A percentile compares a stretch with the other conserved stretches of the same genome.
phyloP scores from a whole-genome alignment of 2,797 vertebrate species.

The Dryobates pubescens region DNA sequence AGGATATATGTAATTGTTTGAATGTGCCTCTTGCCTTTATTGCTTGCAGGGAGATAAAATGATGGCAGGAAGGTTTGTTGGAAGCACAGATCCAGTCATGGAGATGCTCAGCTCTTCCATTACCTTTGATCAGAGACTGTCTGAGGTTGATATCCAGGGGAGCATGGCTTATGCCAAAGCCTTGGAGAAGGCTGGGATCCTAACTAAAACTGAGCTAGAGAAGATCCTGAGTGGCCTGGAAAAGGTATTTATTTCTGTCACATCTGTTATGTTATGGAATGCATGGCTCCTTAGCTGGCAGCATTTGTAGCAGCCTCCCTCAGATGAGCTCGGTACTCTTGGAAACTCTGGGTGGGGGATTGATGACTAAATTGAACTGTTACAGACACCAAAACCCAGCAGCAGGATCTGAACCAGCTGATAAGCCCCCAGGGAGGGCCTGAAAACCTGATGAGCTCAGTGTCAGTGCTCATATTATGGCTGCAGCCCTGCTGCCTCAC shows the following conservation, averaged over 20 bases:
- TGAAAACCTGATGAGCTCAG: background rate
- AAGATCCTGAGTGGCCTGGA: conserved; percentile 86
- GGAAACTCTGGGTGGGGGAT: background rate
- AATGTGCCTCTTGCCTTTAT: background rate
- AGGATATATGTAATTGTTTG: background rate
- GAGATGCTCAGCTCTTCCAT: conserved; percentile 93
- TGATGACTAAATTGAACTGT: accelerated
- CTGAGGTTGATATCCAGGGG: conserved; percentile 89
- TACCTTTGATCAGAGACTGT: conserved; percentile 86
- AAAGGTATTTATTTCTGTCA: conserved; percentile 78
- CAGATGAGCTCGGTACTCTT: background rate
- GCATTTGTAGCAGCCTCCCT: background rate
- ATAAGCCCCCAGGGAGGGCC: background rate
- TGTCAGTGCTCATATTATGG: background rate
- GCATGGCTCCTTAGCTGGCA: background rate
- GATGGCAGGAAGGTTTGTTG: conserved; percentile 90
- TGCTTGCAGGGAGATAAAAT: conserved; percentile 86
- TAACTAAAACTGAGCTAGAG: conserved; percentile 83
- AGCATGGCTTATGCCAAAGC: conserved; percentile 93
- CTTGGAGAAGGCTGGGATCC: conserved; percentile 83
- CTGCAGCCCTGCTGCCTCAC: accelerated
- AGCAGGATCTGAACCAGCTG: background rate
- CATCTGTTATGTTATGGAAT: background rate
- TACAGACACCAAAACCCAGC: background rate
- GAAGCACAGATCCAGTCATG: conserved; percentile 87